These are phyloP conservation scores for Drosophila longiperda DNA, from an alignment of 2,888 invertebrate species.

Conservation along the genomic window DNA sequence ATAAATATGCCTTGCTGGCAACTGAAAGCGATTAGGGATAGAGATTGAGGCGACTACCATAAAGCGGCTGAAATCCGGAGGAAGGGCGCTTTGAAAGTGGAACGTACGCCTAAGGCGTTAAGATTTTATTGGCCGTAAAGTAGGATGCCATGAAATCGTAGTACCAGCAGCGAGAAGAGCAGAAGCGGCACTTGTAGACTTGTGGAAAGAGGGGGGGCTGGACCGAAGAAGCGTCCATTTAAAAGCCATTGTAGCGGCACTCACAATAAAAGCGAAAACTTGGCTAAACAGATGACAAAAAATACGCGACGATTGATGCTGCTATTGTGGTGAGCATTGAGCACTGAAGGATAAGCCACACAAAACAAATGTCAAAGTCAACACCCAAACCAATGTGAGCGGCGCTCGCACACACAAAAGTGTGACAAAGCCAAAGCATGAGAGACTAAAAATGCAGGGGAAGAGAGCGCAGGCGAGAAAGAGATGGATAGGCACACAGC, in stretches of 20 bases:
- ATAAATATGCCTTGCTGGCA: slow-evolving; percentile 71
- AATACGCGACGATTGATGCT: slow-evolving; percentile 70
- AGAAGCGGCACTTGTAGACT: background rate
- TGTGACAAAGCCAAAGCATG: background rate
- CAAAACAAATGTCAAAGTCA: slow-evolving; percentile 81
- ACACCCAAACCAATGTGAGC: slow-evolving; percentile 62
- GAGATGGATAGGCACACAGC: slow-evolving; percentile 36
- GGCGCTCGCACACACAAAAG: slow-evolving; percentile 37
- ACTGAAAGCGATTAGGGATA: slow-evolving; percentile 56
- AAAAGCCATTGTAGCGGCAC: slow-evolving; percentile 69
- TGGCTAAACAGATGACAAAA: slow-evolving; percentile 74
- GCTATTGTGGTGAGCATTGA: slow-evolving; percentile 56
- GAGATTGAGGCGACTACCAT: background rate
- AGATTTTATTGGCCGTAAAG: slow-evolving; percentile 79
- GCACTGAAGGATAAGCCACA: slow-evolving; percentile 71
- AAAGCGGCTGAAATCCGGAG: background rate
- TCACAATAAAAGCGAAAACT: slow-evolving; percentile 75
- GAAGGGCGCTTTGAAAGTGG: slow-evolving; percentile 15
- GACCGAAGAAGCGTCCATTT: slow-evolving; percentile 58
- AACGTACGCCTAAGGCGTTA: slow-evolving; percentile 63
- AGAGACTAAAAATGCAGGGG: too few relatives aligned
- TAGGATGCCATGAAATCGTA: slow-evolving; percentile 71
- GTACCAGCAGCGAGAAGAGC: slow-evolving; percentile 24
- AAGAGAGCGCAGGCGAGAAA: background rate
- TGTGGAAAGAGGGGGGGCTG: background rate